Conservation (phyloP, 1,140 invertebrate genomes). For the Maconellicoccus hirsutus region DNA sequence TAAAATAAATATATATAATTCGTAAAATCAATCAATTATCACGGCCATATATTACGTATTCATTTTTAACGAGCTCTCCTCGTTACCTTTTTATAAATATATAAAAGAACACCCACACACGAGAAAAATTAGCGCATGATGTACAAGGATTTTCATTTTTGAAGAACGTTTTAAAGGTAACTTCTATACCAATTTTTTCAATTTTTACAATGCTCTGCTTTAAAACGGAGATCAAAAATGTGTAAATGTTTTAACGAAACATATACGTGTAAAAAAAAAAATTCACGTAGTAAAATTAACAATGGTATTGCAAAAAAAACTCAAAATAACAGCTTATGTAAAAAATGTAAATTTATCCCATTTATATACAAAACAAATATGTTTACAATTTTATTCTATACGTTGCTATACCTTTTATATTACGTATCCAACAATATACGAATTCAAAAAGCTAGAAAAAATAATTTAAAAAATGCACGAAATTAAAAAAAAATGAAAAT, state of each 20-base stretch:
- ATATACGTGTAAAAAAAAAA: background rate
- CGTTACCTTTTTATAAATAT: background rate
- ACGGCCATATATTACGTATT: slow-evolving; percentile 19
- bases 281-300: background rate
- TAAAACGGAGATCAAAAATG: slow-evolving; percentile 9
- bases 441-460: background rate
- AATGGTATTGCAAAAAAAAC: background rate
- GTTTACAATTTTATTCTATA: background rate
- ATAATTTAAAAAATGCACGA: background rate
- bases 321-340: slow-evolving; percentile 3
- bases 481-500: background rate
- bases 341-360: background rate
- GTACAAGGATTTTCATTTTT: background rate
- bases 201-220: background rate
- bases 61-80: background rate
- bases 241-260: background rate
- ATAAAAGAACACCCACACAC: background rate
- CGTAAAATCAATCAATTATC: slow-evolving; percentile 12
- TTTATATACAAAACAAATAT: background rate
- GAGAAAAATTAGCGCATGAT: background rate
- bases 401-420: background rate
- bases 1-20: slow-evolving; percentile 13
- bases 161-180: slow-evolving; percentile 4
- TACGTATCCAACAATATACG: background rate
- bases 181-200: background rate